Evolutionary conservation across 2,888 invertebrate species (phyloP).

Genomic region (Rhagium mordax): DNA sequence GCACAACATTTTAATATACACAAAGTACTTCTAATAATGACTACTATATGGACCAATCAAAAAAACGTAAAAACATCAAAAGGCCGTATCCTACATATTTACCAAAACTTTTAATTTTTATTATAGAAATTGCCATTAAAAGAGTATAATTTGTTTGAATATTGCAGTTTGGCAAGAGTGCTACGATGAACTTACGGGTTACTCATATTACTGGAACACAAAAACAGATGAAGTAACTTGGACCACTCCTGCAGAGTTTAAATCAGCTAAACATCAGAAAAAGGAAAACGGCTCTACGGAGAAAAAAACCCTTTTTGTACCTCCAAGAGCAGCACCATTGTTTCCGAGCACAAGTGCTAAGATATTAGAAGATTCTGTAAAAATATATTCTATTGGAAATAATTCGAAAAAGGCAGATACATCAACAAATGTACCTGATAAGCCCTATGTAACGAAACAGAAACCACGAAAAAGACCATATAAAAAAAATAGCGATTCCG

Average conservation of each 20-base stretch:
- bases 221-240: slow-evolving; percentile 78
- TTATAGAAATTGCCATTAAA: neutral
- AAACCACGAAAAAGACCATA: slow-evolving; percentile 28
- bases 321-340: slow-evolving; percentile 56
- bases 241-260: slow-evolving; percentile 74
- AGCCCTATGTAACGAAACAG: slow-evolving; percentile 9
- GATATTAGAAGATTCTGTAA: slow-evolving; percentile 36
- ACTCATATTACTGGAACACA: slow-evolving; percentile 78
- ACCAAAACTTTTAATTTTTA: too few relatives aligned
- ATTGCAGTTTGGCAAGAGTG: slow-evolving; percentile 78
- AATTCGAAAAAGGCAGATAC: slow-evolving; percentile 28
- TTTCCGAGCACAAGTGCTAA: slow-evolving; percentile 52
- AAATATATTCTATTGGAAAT: slow-evolving; percentile 55
- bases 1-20: too few relatives aligned
- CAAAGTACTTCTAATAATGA: too few relatives aligned
- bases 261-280: slow-evolving; percentile 45
- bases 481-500: slow-evolving; percentile 53
- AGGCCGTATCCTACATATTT: too few relatives aligned
- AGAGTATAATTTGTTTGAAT: slow-evolving; percentile 13
- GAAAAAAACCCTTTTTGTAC: slow-evolving; percentile 53
- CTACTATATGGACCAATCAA: too few relatives aligned
- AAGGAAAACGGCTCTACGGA: slow-evolving; percentile 33
- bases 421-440: slow-evolving; percentile 1
- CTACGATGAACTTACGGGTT: slow-evolving; percentile 75
- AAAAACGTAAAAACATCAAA: too few relatives aligned